phyloP scores from a whole-genome alignment of 1,140 invertebrate species.

The Arctopsyche grandis region DNA sequence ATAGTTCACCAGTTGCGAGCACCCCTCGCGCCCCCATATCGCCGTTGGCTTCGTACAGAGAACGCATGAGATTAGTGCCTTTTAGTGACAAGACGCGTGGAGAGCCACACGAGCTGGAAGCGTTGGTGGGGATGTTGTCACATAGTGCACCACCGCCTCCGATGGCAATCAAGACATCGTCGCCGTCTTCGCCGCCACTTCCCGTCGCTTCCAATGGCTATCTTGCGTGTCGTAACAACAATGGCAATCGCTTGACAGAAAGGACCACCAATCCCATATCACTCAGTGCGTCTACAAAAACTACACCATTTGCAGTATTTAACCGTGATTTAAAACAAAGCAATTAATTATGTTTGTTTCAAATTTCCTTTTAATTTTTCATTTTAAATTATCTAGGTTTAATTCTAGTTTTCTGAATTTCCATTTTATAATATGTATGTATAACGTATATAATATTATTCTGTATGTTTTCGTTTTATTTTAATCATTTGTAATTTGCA shows the following conservation, averaged over 20 bases:
- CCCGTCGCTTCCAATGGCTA: constrained; percentile 44
- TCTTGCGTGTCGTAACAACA: constrained; percentile 41
- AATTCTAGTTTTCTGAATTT: too few species aligned
- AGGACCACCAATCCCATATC: constrained; percentile 50
- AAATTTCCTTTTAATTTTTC: neutral
- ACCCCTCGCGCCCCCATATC: constrained; percentile 26
- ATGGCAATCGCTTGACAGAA: too few species aligned
- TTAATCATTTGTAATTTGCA: too few species aligned
- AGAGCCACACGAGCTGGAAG: constrained; percentile 50
- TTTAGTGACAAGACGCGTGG: constrained; percentile 39
- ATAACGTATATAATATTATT: neutral
- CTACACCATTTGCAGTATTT: constrained; percentile 37
- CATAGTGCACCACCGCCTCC: neutral
- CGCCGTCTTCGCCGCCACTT: constrained; percentile 24
- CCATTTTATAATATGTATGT: too few species aligned
- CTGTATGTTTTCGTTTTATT: neutral
- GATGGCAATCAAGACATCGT: neutral
- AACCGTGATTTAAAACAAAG: neutral
- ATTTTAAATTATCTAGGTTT: too few species aligned
- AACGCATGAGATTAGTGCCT: constrained; percentile 35
- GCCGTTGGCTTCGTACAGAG: constrained; percentile 39
- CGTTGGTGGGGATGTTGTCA: constrained; percentile 33
- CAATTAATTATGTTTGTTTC: neutral
- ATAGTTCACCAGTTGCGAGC: constrained; percentile 35
- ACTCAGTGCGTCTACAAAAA: constrained; percentile 33